phyloP scores from a whole-genome alignment of 2,888 invertebrate genomes.

The Tachina fera region DNA sequence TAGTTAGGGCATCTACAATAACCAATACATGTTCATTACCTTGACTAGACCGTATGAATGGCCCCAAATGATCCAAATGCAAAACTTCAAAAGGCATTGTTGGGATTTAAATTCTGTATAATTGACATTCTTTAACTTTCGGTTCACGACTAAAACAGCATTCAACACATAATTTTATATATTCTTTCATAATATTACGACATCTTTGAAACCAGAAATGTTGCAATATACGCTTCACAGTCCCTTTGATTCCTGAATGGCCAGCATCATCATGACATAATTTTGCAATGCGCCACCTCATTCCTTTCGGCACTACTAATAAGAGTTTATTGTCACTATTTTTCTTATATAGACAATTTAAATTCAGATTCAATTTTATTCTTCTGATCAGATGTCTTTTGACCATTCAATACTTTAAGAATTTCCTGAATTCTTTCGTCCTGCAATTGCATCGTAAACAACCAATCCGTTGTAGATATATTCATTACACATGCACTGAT shows the following conservation, averaged over 20 bases:
- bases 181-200: slow-evolving; percentile 24
- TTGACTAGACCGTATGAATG: slow-evolving; percentile 65
- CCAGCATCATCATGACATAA: background rate
- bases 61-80: slow-evolving; percentile 72
- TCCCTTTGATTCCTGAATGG: background rate
- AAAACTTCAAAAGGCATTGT: slow-evolving; percentile 64
- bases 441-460: too few relatives aligned
- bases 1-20: slow-evolving; percentile 63
- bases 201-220: slow-evolving; percentile 72
- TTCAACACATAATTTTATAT: slow-evolving; percentile 69
- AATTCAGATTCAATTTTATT: background rate
- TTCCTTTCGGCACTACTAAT: slow-evolving; percentile 43
- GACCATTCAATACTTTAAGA: slow-evolving; percentile 1
- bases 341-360: background rate
- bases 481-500: slow-evolving; percentile 6
- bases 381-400: background rate
- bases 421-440: slow-evolving; percentile 32
- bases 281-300: slow-evolving; percentile 55
- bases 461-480: too few relatives aligned
- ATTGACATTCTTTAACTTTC: slow-evolving; percentile 50
- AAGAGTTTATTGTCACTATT: background rate
- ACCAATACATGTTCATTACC: slow-evolving; percentile 58
- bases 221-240: slow-evolving; percentile 53
- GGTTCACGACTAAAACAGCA: slow-evolving; percentile 66
- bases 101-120: slow-evolving; percentile 62